Evolutionary conservation across 2,113 vertebrate genomes (phyloP), one percentile per base, ranked within the genome.

Genomic region (Piliocolobus tephrosceles): DNA sequence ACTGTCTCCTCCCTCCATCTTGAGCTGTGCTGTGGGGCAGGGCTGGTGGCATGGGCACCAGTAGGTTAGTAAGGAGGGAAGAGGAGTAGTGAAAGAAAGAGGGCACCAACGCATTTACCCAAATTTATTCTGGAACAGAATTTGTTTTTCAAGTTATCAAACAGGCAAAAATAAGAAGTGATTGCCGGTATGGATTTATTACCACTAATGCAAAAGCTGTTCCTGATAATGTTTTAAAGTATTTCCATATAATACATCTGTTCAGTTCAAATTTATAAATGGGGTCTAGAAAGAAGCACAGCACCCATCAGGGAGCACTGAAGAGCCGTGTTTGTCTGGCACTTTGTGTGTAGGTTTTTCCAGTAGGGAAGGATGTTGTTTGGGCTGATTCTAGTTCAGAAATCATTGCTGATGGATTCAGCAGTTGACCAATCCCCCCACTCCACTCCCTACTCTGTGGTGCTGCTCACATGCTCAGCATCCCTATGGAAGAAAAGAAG

Each of bases 221-320:
- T 97, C 96, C 88, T 98, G 94, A 91, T 83, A 96, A 83, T 86
- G 93, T 91, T 94, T 92, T 91, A 96, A 98, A 89, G 1, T 93
- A 91, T 97, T 98, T 79, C 57, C 94, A 38, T 84, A 32, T 76
- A 93, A 80, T 95, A 80, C 38, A 87, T 96, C 81, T 97, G 70
- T 93, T 98, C 76, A 35, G 57, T 94, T 97, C 78, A 96, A 75
- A 97, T 97, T 92, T 95, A 94, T 97, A 96, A 88, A 40, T 93
- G 55, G 16, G 52, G 66, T 88, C 92, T 97, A 93, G 91, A 96
- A 97, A 97, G 50, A 17, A 50, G 32, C 5, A 57, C 64, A 73
- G 79, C 61, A 58, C 88, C 1, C 8, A 11, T 47, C 50, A 68
- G 61, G 40, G 32, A 75, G 57, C 13, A 0, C 61, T 38, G 13